Percentiles rank a stretch among this genome's conserved stretches.
Conservation (phyloP, 2,113 vertebrate species). For the Pseudois nayaur region DNA sequence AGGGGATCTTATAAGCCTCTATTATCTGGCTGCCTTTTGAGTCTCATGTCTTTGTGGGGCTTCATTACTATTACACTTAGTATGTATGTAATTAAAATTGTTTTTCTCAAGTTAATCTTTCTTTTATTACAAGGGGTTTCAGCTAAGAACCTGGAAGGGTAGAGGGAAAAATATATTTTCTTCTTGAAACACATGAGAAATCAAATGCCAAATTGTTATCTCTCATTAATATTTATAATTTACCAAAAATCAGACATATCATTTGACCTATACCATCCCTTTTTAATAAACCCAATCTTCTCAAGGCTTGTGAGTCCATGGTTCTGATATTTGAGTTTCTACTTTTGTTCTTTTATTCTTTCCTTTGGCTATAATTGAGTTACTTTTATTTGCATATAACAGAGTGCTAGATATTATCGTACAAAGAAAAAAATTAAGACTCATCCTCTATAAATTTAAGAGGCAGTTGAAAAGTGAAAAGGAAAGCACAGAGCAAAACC, state of each 20-base stretch:
- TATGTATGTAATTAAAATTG: background rate
- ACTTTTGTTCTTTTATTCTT: background rate
- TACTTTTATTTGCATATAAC: background rate
- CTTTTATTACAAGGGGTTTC: background rate
- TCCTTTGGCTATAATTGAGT: background rate
- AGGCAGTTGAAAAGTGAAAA: background rate
- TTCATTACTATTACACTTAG: background rate
- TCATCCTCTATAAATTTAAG: background rate
- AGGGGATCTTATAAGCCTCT: background rate
- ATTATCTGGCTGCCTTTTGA: background rate
- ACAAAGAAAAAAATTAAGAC: background rate
- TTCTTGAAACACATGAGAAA: background rate
- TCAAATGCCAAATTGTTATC: background rate
- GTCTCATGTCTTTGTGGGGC: background rate
- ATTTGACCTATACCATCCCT: background rate
- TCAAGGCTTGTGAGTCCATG: background rate
- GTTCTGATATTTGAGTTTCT: slow-evolving; percentile 19
- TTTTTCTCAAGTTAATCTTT: background rate
- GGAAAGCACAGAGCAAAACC: background rate
- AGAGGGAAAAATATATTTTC: background rate
- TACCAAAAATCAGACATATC: background rate
- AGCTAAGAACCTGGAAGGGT: background rate
- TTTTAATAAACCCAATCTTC: slow-evolving; percentile 23
- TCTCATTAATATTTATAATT: slow-evolving; percentile 8
- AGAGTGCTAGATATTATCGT: background rate